Percentiles rank a stretch among this genome's conserved stretches.
Evolutionary conservation across 1,140 invertebrate genomes (phyloP).

Genomic region (Microplitis mediator): DNA sequence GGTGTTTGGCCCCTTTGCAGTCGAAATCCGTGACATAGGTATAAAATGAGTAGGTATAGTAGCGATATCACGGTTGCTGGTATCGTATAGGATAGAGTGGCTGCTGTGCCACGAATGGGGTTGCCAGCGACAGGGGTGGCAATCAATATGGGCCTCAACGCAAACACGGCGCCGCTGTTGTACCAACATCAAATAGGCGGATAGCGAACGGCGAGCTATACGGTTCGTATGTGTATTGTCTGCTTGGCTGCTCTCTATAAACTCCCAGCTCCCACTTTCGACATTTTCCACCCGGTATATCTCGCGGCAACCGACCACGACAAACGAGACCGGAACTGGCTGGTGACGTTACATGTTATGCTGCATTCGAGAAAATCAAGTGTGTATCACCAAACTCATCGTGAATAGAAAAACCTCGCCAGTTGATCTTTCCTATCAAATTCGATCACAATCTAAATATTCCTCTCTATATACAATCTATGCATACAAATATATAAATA

Average conservation of each 20-base stretch:
- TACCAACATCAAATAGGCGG: slow-evolving; percentile 65
- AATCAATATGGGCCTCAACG: slow-evolving; percentile 64
- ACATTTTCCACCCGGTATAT: slow-evolving; percentile 49
- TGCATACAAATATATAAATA: too few species aligned
- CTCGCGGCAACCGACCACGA: slow-evolving; percentile 28
- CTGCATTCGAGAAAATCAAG: slow-evolving; percentile 7
- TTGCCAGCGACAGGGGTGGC: slow-evolving; percentile 58
- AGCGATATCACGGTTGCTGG: slow-evolving; percentile 40
- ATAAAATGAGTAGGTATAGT: background rate
- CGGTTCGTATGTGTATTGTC: slow-evolving; percentile 40
- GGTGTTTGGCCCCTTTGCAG: slow-evolving; percentile 11
- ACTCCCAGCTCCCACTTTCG: slow-evolving; percentile 46
- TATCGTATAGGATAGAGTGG: slow-evolving; percentile 52
- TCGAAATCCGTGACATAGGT: slow-evolving; percentile 23
- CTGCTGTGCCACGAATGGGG: slow-evolving; percentile 2
- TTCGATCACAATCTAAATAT: background rate
- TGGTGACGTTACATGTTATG: slow-evolving; percentile 24
- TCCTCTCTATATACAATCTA: too few species aligned
- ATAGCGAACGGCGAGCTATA: slow-evolving; percentile 55
- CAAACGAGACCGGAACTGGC: slow-evolving; percentile 27
- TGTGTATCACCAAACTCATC: background rate
- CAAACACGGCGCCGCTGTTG: slow-evolving; percentile 62
- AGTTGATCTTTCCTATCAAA: background rate
- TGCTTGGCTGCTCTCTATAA: slow-evolving; percentile 39
- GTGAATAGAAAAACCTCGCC: background rate